These are phyloP conservation scores for Nycticorax nycticorax DNA, from an alignment of 2,113 vertebrate species.

Conservation along the genomic window DNA sequence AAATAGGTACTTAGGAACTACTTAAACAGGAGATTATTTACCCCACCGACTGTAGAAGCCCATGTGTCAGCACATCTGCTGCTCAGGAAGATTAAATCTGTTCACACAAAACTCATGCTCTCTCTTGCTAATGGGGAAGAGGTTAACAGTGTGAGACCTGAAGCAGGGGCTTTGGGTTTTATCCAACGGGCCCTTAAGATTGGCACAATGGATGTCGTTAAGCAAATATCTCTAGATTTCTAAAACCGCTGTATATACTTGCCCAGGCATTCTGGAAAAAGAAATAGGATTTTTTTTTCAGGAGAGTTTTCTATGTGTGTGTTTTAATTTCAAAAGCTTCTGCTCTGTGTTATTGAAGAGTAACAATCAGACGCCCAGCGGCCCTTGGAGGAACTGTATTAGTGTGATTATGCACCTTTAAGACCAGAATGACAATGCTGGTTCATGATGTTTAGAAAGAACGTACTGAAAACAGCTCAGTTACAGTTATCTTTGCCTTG, in stretches of 20 bases:
- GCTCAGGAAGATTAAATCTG: slow-evolving; percentile 38
- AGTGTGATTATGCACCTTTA: neutral
- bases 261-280: neutral
- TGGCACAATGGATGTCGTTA: neutral
- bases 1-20: slow-evolving; percentile 32
- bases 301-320: neutral
- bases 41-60: slow-evolving; percentile 20
- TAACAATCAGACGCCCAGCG: neutral
- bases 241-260: neutral
- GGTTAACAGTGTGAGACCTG: neutral
- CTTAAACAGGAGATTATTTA: slow-evolving; percentile 52
- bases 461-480: neutral
- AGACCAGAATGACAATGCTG: neutral
- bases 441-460: neutral
- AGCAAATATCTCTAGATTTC: neutral
- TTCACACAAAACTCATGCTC: neutral
- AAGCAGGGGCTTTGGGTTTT: neutral
- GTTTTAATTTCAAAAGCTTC: neutral
- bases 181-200: neutral
- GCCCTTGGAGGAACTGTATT: neutral
- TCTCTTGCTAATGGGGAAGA: neutral
- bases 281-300: neutral
- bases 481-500: neutral
- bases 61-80: slow-evolving; percentile 54
- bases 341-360: neutral